Evolutionary conservation across 1,140 invertebrate species (phyloP).

Genomic region (Bemisia tabaci): DNA sequence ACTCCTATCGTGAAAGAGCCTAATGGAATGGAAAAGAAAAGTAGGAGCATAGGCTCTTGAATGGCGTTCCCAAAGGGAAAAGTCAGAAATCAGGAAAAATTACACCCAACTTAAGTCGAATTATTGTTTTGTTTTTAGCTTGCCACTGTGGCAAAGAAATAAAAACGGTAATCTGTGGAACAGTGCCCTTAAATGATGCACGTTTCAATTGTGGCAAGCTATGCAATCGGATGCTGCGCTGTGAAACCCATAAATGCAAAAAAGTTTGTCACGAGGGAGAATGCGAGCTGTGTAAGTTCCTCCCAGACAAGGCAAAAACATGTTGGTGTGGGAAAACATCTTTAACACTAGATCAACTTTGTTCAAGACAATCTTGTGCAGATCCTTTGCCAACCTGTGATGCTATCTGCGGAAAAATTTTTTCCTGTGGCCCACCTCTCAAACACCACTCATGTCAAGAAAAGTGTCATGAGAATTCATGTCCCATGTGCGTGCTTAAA

Average conservation of each 20-base stretch:
- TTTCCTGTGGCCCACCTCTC: slow-evolving; percentile 64
- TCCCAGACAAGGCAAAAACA: slow-evolving; percentile 45
- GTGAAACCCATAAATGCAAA: slow-evolving; percentile 63
- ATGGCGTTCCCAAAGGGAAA: too few species aligned
- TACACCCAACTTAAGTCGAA: too few species aligned
- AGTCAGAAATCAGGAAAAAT: too few species aligned
- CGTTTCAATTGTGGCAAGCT: slow-evolving; percentile 47
- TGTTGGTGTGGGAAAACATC: slow-evolving; percentile 75
- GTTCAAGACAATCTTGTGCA: slow-evolving; percentile 49
- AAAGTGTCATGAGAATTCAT: slow-evolving; percentile 67
- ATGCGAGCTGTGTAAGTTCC: slow-evolving; percentile 42
- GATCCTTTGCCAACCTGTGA: slow-evolving; percentile 79
- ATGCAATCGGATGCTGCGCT: slow-evolving; percentile 53
- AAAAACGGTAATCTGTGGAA: slow-evolving; percentile 20
- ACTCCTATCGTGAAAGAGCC: too few species aligned
- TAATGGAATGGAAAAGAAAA: too few species aligned
- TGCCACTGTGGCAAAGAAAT: slow-evolving; percentile 42
- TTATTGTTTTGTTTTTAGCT: slow-evolving; percentile 36
- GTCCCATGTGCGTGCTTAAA: slow-evolving; percentile 63
- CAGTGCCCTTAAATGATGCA: slow-evolving; percentile 14
- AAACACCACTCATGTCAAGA: slow-evolving; percentile 55
- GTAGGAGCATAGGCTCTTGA: too few species aligned
- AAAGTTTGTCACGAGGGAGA: slow-evolving; percentile 50
- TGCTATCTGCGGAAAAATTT: slow-evolving; percentile 56
- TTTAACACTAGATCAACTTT: slow-evolving; percentile 30